Conservation (phyloP, 2,113 vertebrate species). For the Rhynchopsitta pachyrhyncha region DNA sequence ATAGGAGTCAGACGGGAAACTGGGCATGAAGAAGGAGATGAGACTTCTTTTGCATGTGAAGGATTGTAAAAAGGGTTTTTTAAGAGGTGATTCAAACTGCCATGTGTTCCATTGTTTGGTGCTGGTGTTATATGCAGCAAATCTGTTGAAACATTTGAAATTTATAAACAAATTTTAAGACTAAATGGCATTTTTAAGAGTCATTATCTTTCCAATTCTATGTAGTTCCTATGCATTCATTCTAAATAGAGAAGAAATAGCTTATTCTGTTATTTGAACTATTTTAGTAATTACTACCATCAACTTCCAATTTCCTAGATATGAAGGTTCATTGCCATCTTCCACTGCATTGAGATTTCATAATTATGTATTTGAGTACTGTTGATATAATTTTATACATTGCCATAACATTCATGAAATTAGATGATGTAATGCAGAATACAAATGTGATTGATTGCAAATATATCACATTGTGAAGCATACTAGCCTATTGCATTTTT, state of each 20-base stretch:
- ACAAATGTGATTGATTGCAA: neutral
- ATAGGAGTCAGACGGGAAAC: neutral
- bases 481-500: neutral
- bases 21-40: constrained; percentile 70
- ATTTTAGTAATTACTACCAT: neutral
- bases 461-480: neutral
- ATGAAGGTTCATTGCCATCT: neutral
- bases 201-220: neutral
- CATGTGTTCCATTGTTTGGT: constrained; percentile 94
- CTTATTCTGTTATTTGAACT: neutral
- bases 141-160: constrained; percentile 77
- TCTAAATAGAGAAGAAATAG: neutral
- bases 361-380: neutral
- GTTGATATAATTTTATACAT: neutral
- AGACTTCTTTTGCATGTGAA: constrained; percentile 77
- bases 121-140: constrained; percentile 84
- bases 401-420: neutral
- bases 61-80: constrained; percentile 78
- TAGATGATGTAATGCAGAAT: neutral
- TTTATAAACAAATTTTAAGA: neutral
- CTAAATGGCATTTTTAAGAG: neutral
- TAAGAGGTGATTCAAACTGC: constrained; percentile 93
- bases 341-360: neutral
- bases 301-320: neutral
- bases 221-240: neutral